Evolutionary conservation across 2,797 vertebrate species (phyloP).

Genomic region (Acrocephalus scirpaceus): DNA sequence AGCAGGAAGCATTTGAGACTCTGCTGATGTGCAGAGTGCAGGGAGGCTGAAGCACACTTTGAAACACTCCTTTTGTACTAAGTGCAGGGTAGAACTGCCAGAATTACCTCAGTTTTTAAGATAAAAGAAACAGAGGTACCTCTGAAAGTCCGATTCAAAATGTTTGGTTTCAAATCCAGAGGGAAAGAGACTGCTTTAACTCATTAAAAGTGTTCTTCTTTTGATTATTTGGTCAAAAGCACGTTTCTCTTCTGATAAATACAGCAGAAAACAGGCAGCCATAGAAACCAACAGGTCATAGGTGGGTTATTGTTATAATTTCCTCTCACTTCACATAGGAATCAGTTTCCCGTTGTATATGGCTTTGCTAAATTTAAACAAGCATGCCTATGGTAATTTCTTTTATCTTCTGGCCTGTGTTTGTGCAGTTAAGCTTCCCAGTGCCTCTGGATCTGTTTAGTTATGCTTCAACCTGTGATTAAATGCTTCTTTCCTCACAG

Average conservation of each 20-base stretch:
- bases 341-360: background rate
- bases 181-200: background rate
- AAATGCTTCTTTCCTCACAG: background rate
- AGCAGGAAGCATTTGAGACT: conserved; percentile 29
- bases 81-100: conserved; percentile 12
- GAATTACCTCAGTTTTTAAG: conserved; percentile 27
- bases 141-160: background rate
- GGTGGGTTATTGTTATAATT: background rate
- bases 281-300: background rate
- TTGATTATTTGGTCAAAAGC: background rate
- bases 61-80: background rate
- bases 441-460: background rate
- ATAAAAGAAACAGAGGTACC: conserved; percentile 24
- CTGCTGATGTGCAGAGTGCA: background rate
- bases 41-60: background rate
- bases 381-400: background rate
- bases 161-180: background rate
- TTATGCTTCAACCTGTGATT: background rate
- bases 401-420: background rate
- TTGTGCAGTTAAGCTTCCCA: background rate
- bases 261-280: background rate
- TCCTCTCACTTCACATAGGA: background rate
- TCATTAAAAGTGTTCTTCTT: background rate
- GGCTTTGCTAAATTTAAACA: background rate
- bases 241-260: background rate